Evolutionary conservation across 2,113 vertebrate species (phyloP).

Genomic region (Oceanodroma tethys): DNA sequence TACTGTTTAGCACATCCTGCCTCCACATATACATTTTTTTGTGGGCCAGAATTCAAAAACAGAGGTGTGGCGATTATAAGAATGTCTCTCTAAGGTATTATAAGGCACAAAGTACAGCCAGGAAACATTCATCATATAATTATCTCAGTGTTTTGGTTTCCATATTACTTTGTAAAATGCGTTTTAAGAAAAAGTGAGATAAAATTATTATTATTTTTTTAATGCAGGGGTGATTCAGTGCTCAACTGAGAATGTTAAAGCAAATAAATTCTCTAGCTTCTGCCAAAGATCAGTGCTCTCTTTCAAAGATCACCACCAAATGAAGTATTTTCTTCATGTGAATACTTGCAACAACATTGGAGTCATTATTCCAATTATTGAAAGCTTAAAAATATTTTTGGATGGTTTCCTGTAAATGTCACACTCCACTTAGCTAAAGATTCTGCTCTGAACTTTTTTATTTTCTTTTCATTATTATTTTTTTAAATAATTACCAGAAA

Average conservation of each 20-base stretch:
- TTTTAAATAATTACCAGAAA: background rate
- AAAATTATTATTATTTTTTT: background rate
- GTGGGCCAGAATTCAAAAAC: background rate
- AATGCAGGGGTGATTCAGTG: background rate
- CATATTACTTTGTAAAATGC: conserved; percentile 9
- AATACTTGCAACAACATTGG: background rate
- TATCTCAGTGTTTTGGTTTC: conserved; percentile 21
- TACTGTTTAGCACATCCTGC: background rate
- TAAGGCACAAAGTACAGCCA: conserved; percentile 24
- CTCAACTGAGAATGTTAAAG: background rate
- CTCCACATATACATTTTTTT: background rate
- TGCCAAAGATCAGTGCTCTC: conserved; percentile 1
- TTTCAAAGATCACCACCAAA: conserved; percentile 8
- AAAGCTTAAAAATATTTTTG: background rate
- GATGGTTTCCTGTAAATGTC: background rate
- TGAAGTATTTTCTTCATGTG: background rate
- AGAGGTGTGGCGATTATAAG: conserved; percentile 30
- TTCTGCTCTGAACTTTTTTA: background rate
- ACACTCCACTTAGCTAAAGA: background rate
- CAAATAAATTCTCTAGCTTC: background rate
- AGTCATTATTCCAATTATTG: conserved; percentile 15
- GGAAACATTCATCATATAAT: conserved; percentile 38
- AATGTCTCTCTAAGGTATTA: conserved; percentile 12
- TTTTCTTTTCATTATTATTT: background rate
- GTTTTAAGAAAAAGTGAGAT: background rate